phyloP scores from a whole-genome alignment of 30 jellyfish, hydroid and myxozoan species.

The Aurelia coerulea region DNA sequence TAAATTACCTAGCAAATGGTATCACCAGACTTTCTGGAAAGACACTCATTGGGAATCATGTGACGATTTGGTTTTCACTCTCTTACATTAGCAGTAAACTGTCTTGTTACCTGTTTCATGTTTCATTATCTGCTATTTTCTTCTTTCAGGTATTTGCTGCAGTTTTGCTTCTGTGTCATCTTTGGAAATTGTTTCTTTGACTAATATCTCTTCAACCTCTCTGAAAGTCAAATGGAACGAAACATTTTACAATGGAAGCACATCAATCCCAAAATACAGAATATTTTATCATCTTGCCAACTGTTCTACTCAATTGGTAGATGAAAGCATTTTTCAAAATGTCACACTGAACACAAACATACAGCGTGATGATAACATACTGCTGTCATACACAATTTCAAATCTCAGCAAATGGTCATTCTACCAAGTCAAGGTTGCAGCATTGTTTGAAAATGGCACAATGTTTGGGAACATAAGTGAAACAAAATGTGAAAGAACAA shows the following conservation, averaged over 20 bases:
- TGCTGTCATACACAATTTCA: slow-evolving; percentile 2
- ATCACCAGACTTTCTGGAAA: too few species aligned
- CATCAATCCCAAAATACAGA: slow-evolving; percentile 14
- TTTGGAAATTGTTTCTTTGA: slow-evolving; percentile 7
- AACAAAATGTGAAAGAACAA: slow-evolving; percentile 16
- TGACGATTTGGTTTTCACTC: too few species aligned
- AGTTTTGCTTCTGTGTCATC: slow-evolving; percentile 27
- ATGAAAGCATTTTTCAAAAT: not conserved
- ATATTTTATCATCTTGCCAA: slow-evolving; percentile 4
- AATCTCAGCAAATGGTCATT: slow-evolving; percentile 44
- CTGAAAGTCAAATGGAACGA: slow-evolving; percentile 35
- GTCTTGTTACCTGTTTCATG: not conserved
- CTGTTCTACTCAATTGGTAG: slow-evolving; percentile 8
- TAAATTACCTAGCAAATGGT: too few species aligned
- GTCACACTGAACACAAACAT: not conserved
- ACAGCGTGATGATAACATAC: not conserved
- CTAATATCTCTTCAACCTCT: slow-evolving; percentile 43
- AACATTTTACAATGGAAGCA: not conserved
- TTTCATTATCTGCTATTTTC: not conserved
- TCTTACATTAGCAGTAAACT: too few species aligned
- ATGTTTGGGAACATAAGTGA: not conserved
- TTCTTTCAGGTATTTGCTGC: slow-evolving; percentile 15
- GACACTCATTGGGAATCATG: too few species aligned
- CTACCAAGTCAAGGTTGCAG: slow-evolving; percentile 32
- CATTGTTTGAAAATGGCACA: slow-evolving; percentile 29